Evolutionary conservation across 2,113 vertebrate species (phyloP), one percentile per base, ranked within the genome.

Genomic region (Leptocoma aspasia): DNA sequence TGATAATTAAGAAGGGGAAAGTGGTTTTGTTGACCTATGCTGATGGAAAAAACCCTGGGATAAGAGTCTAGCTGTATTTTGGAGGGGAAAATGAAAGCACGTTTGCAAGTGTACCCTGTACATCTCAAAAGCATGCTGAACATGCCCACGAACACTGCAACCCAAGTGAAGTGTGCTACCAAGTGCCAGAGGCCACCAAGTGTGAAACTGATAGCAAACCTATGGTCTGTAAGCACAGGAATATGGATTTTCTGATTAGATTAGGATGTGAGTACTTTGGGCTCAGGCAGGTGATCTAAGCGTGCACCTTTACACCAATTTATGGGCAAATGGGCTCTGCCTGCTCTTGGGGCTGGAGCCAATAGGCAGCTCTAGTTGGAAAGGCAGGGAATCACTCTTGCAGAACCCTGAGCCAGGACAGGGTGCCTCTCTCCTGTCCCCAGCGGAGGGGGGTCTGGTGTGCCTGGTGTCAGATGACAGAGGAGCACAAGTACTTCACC

Each of bases 1-100:
- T 72, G 30, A 26, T 90, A 45, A 65, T 94, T 91, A 91, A 80
- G 81, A 91, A 65, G n/a, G 39, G 15, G 26, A 57, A 76, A 69
- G 11, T 33, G 7, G 41, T 41, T 76, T 50, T 80, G 30, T 76
- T 91, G 73, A 89, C 10, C 30, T 82, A 37, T 45, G 23, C 18
- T 72, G 45, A 23, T 87, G n/a, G 37, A 75, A 54, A 76, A 88
- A 82, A 10, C 4, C 13, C 15, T 21, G 10, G n/a, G 82, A 35
- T 60, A 45, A 54, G 44, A 85, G 10, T 20, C 50, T 85, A 53
- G 8, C 39, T 82, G 49, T 31, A 26, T 87, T 95, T 76, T 66
- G 33, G 59, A 89, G 53, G 19, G 53, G 44, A 89, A 91, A 87
- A 17, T 35, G 23, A 69, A 84, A 72, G 15, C 8, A 57, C 10